Evolutionary conservation across 2,113 vertebrate genomes (phyloP).

Genomic region (Pachycephala philippinensis): DNA sequence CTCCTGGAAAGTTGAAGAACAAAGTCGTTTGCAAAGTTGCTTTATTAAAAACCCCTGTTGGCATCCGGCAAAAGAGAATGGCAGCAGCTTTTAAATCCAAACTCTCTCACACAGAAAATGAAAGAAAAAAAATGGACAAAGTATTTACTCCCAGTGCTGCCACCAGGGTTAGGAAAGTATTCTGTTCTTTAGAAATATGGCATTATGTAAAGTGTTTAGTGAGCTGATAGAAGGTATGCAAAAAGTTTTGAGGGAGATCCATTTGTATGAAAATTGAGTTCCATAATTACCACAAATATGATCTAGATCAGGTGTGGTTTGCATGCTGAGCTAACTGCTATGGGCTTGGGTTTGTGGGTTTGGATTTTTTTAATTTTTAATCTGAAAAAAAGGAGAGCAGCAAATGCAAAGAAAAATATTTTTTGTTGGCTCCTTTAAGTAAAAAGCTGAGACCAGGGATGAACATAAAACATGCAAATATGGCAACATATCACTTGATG

Average conservation of each 20-base stretch:
- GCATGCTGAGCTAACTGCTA: neutral
- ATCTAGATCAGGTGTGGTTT: neutral
- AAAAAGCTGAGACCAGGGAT: neutral
- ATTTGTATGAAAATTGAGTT: neutral
- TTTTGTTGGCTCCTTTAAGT: neutral
- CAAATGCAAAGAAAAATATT: neutral
- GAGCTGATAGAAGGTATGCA: neutral
- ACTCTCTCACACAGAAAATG: neutral
- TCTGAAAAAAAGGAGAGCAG: neutral
- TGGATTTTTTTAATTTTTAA: neutral
- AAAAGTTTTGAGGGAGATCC: neutral
- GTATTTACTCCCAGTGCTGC: accelerated
- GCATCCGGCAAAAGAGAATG: neutral
- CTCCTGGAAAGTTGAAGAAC: neutral
- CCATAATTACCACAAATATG: neutral
- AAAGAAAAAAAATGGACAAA: neutral
- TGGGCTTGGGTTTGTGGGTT: neutral
- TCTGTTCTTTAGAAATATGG: neutral
- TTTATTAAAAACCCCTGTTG: neutral
- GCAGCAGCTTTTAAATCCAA: neutral
- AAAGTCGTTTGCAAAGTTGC: neutral
- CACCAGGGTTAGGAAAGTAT: neutral
- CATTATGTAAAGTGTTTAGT: neutral
- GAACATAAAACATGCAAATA: neutral
- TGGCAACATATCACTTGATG: neutral